A percentile compares a stretch with the other conserved stretches of the same genome.
Conservation (phyloP, 2,888 invertebrate genomes). For the Drosophila multiciliata region DNA sequence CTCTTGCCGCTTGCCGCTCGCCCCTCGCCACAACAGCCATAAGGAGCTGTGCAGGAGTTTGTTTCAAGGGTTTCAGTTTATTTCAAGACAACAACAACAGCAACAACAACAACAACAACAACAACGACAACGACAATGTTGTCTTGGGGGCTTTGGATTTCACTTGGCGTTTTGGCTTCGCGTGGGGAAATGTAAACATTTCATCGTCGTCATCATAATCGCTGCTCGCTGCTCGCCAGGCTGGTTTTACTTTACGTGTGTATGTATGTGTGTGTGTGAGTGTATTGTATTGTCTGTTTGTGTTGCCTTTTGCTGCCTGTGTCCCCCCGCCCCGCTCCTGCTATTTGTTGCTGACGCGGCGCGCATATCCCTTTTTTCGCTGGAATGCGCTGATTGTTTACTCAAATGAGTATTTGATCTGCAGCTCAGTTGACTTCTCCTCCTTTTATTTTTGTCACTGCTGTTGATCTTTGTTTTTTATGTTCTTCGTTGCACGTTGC, state of each 20-base stretch:
- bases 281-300: conserved; percentile 4
- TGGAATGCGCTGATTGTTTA: conserved; percentile 74
- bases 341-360: conserved; percentile 37
- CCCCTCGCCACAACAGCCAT: conserved; percentile 4
- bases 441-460: conserved; percentile 42
- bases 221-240: conserved; percentile 39
- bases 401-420: conserved; percentile 76
- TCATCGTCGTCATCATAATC: conserved; percentile 72
- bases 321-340: background rate
- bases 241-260: conserved; percentile 32
- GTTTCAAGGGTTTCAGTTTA: conserved; percentile 69
- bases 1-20: conserved; percentile 25
- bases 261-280: conserved; percentile 18
- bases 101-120: background rate
- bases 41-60: conserved; percentile 69
- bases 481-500: background rate
- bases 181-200: conserved; percentile 80
- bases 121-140: background rate
- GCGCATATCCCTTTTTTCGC: conserved; percentile 73
- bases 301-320: conserved; percentile 12
- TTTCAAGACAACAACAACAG: conserved; percentile 43
- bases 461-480: conserved; percentile 34
- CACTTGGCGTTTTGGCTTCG: conserved; percentile 59
- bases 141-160: conserved; percentile 72
- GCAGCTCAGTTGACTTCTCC: conserved; percentile 45